Percentiles rank a stretch among this genome's conserved stretches.
These are phyloP conservation scores for Drosophila suboccidentalis DNA, from an alignment of 2,888 invertebrate species.

Conservation along the genomic window DNA sequence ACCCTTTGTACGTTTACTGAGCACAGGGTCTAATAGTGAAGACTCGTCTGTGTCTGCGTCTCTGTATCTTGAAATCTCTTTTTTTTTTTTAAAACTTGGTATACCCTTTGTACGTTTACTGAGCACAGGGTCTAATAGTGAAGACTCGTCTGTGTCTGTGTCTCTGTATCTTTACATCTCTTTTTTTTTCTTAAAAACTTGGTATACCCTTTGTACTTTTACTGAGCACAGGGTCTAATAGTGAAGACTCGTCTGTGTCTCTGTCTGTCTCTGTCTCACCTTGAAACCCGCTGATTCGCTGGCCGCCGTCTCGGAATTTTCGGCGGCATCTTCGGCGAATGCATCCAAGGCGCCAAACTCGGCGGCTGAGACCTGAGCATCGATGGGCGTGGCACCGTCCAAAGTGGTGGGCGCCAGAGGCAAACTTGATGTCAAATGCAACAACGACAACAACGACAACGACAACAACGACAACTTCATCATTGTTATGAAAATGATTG, in stretches of 20 bases:
- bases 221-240: background rate
- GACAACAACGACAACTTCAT: slow-evolving; percentile 14
- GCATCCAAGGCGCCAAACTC: slow-evolving; percentile 70
- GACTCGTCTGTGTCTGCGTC: too few species aligned
- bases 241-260: too few species aligned
- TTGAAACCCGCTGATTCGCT: slow-evolving; percentile 68
- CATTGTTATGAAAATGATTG: slow-evolving; percentile 27
- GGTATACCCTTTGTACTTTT: background rate
- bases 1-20: background rate
- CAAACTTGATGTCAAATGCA: slow-evolving; percentile 18
- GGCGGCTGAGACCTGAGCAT: slow-evolving; percentile 70
- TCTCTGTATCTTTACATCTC: too few species aligned
- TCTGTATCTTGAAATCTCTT: too few species aligned
- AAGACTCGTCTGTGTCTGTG: too few species aligned
- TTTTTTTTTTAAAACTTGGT: too few species aligned
- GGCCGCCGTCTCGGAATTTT: slow-evolving; percentile 48
- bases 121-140: too few species aligned
- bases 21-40: too few species aligned
- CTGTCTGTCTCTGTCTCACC: slow-evolving; percentile 45
- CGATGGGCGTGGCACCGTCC: slow-evolving; percentile 75
- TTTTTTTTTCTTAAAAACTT: too few species aligned
- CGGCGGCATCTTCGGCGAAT: slow-evolving; percentile 62
- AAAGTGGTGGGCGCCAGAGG: slow-evolving; percentile 68
- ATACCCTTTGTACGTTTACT: too few species aligned
- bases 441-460: slow-evolving; percentile 18